Conservation (phyloP, 2,888 invertebrate genomes). For the Copidosoma aretas region DNA sequence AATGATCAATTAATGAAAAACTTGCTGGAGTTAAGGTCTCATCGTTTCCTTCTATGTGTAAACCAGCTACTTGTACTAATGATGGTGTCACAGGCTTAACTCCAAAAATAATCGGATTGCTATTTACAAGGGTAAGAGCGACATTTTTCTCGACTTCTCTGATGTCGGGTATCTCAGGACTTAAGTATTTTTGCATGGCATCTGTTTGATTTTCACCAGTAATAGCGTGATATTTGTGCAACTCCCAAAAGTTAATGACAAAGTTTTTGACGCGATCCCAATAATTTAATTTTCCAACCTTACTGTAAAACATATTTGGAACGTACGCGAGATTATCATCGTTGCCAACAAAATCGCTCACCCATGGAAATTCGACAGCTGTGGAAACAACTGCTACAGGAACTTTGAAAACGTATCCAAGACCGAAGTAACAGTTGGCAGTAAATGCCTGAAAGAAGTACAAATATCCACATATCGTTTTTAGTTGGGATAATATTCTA, state of each 20-base stretch:
- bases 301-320: background rate
- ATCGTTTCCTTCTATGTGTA: constrained; percentile 58
- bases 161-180: constrained; percentile 55
- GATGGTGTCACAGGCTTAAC: constrained; percentile 61
- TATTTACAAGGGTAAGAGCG: constrained; percentile 64
- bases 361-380: constrained; percentile 36
- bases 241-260: background rate
- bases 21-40: constrained; percentile 19
- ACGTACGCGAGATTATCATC: constrained; percentile 42
- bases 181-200: constrained; percentile 45
- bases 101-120: constrained; percentile 62
- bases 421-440: constrained; percentile 47
- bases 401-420: constrained; percentile 47
- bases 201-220: constrained; percentile 42
- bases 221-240: constrained; percentile 20
- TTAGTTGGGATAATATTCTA: no score
- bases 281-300: constrained; percentile 37
- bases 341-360: constrained; percentile 43
- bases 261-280: constrained; percentile 46
- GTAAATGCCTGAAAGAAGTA: constrained; percentile 38
- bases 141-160: constrained; percentile 62
- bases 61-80: constrained; percentile 65
- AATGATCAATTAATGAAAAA: no score
- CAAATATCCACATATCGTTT: no score
- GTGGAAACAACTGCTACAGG: constrained; percentile 41